Evolutionary conservation across 2,888 invertebrate species (phyloP), one percentile per base, ranked within the genome.

Genomic region (Andrena hattorfiana): DNA sequence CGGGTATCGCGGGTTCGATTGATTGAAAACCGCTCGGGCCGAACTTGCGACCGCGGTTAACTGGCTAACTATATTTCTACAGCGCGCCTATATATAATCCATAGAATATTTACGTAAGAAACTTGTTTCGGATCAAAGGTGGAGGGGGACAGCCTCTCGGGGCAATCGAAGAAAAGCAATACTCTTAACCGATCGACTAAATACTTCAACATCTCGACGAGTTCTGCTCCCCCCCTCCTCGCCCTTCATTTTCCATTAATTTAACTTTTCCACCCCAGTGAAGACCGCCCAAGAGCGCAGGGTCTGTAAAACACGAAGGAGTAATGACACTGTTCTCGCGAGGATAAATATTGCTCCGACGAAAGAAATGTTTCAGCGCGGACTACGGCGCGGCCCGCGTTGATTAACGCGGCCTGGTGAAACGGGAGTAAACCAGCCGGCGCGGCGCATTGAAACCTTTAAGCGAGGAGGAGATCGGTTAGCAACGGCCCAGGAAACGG

Each of bases 131-230:
- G 16, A 67, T 67, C 60, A 49, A 35, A 30, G 42, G 8, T 16
- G 64, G 54, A 28, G 48, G 1, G 10, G 10, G 3, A 1, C 26
- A 20, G 7, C 20, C 32, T 8, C 48, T 8, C 56, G 16, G 30
- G 6, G 8, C 73, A 67, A 67, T 77, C 56, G 71, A 62, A 67
- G 71, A 28, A 62, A 73, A 80, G 72, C 77, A 64, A 78, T 77
- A 78, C 68, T 42, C 64, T 35, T 63, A 49, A 56, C 35, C 60
- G 70, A 74, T 69, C 70, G 69, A 16, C 30, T 60, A 68, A 81
- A 70, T 64, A 66, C 73, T 78, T 60, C 59, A 67, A 74, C 73
- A 60, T 67, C 60, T 74, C 66, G 6, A 67, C 60, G 54, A 71
- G 26, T 62, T 51, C 67, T 32, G 48, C 63, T 63, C 35, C 66